Percentiles rank a stretch among this genome's conserved stretches.
Conservation (phyloP, 2,113 vertebrate genomes). For the Cisticola juncidis region DNA sequence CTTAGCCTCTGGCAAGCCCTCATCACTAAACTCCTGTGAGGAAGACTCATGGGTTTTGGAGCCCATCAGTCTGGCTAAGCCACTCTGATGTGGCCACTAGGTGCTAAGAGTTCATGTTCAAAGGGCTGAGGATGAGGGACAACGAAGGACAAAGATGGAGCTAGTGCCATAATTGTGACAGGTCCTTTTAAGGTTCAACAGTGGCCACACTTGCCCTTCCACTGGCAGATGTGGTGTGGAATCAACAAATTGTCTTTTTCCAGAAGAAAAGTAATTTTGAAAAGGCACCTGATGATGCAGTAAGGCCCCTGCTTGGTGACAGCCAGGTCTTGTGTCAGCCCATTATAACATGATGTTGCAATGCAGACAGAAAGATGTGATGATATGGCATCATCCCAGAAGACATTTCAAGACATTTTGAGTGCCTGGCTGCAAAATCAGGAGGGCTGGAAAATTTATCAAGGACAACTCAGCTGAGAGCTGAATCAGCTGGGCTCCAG, state of each 20-base stretch:
- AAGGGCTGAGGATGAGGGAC: background rate
- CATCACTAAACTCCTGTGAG: background rate
- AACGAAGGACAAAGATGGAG: background rate
- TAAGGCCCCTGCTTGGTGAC: background rate
- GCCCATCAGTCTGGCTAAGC: background rate
- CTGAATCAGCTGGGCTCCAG: constrained; percentile 19
- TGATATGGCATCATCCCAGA: background rate
- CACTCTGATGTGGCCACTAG: background rate
- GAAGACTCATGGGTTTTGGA: background rate
- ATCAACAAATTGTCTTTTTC: background rate
- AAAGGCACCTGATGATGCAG: background rate
- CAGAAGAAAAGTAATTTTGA: background rate
- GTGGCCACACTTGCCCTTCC: background rate
- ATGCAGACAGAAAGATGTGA: background rate
- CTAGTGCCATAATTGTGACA: background rate
- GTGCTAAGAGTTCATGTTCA: background rate
- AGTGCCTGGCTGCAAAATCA: background rate
- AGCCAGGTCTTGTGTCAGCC: background rate
- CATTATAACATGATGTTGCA: background rate
- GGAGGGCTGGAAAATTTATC: background rate
- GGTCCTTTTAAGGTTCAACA: background rate
- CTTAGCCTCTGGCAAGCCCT: background rate
- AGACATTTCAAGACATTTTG: background rate
- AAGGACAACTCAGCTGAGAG: background rate
- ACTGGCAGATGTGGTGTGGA: background rate